Conservation (phyloP, 2,113 vertebrate species). For the Corythaixoides concolor region DNA sequence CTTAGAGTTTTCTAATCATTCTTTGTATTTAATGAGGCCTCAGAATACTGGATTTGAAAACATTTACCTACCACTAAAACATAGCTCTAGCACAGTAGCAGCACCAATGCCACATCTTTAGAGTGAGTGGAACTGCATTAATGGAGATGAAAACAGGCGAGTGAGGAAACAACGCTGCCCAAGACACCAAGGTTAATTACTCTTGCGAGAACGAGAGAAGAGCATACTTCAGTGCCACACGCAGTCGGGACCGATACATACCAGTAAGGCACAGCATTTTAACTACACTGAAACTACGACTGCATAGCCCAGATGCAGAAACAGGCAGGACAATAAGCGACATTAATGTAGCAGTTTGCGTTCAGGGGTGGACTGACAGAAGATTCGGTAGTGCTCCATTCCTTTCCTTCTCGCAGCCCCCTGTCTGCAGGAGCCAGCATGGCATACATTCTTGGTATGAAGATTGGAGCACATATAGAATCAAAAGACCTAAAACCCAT, state of each 20-base stretch:
- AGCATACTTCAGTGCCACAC: not conserved
- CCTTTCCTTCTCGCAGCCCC: not conserved
- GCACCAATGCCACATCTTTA: not conserved
- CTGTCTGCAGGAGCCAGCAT: not conserved
- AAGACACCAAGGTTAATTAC: not conserved
- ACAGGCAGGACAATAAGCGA: not conserved
- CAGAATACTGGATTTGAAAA: not conserved
- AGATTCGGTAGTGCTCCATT: not conserved
- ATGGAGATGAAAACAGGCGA: not conserved
- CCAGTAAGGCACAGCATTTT: not conserved
- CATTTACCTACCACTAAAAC: not conserved
- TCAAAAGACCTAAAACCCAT: accelerated
- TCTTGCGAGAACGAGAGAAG: not conserved
- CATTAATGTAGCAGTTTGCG: not conserved
- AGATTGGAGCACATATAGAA: not conserved
- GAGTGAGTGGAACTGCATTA: not conserved
- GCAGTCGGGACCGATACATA: not conserved
- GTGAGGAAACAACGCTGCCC: not conserved
- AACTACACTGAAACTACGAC: not conserved
- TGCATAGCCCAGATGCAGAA: too few relatives aligned
- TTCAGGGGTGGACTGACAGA: not conserved
- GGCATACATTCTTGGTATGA: not conserved
- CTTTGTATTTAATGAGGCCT: not conserved
- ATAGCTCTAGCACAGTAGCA: not conserved
- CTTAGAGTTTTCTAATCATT: not conserved